phyloP scores from a whole-genome alignment of 2,797 vertebrate genomes.

The Onychomys leucogaster region DNA sequence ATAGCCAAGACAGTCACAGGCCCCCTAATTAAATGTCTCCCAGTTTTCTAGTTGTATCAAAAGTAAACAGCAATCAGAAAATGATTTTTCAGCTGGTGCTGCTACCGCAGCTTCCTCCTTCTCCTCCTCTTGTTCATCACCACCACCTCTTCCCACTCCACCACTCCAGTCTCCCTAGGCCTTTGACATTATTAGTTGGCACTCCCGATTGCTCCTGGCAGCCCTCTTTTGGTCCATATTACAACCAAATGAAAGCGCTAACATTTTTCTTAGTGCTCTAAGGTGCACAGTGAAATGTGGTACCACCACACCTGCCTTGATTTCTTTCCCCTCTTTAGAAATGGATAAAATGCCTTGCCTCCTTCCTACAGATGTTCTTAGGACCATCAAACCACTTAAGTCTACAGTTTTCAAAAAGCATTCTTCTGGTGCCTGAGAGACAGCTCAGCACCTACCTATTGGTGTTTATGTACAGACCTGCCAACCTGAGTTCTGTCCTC shows the following conservation, averaged over 20 bases:
- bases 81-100: not conserved
- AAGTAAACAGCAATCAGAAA: constrained; percentile 83
- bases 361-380: not conserved
- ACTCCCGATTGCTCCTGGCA: not conserved
- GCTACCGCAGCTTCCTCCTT: not conserved
- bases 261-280: not conserved
- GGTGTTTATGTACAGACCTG: not conserved
- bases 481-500: not conserved
- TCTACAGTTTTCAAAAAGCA: not conserved
- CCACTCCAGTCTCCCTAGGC: not conserved
- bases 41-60: constrained; percentile 85
- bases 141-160: not conserved
- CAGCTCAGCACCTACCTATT: not conserved
- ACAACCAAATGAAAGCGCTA: not conserved
- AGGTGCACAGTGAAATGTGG: not conserved
- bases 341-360: not conserved
- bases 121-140: not conserved
- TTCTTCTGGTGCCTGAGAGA: not conserved
- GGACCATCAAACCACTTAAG: no score
- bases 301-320: not conserved
- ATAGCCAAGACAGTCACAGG: constrained; percentile 68
- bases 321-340: not conserved
- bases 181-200: not conserved
- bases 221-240: not conserved
- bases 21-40: constrained; percentile 74